Evolutionary conservation across 2,888 invertebrate species (phyloP), one percentile per base, ranked within the genome.

Genomic region (Hypsopygia costalis): DNA sequence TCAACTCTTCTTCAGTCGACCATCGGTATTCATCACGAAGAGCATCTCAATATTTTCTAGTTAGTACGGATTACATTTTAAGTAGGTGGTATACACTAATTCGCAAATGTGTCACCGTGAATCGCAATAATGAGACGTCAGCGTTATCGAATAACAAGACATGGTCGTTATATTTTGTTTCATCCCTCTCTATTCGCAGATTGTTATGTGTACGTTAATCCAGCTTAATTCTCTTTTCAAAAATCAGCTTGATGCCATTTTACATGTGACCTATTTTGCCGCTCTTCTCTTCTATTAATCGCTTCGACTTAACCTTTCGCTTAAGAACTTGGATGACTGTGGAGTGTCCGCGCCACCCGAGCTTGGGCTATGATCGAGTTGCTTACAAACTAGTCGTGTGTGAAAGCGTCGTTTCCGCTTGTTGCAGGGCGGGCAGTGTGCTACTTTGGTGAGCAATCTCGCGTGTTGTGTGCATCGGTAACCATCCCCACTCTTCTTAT

Each of bases 391-490:
- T 49, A 55, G 62, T 74, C 51, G 61, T 60, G 77, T 77, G 82
- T 81, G 78, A 75, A 66, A 73, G 80, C 79, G 87, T 68, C 65
- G 69, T 83, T 75, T 81, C 70, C 74, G 86, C 85, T 88, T 87
- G 87, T 88, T 87, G 90, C 94, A 95, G 95, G 95, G 95, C 93
- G 95, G 94, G 92, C 94, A 94, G 94, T 95, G 95, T 93, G 95
- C 94, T 92, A 94, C 94, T 93, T 93, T 94, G 94, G 95, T 95
- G 95, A 95, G 95, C 95, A 95, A 95, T 95, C 93, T 93, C 93
- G 95, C 95, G 94, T 94, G 94, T 94, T 95, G 94, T 95, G 94
- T 95, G 94, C 95, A 94, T 95, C 95, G 95, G 95, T 95, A 95
- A 92, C 93, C 93, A 93, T 93, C 74, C 91, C 92, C 93, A 93